Conservation (phyloP, 2,113 vertebrate species). For the Coracopsis vasa region DNA sequence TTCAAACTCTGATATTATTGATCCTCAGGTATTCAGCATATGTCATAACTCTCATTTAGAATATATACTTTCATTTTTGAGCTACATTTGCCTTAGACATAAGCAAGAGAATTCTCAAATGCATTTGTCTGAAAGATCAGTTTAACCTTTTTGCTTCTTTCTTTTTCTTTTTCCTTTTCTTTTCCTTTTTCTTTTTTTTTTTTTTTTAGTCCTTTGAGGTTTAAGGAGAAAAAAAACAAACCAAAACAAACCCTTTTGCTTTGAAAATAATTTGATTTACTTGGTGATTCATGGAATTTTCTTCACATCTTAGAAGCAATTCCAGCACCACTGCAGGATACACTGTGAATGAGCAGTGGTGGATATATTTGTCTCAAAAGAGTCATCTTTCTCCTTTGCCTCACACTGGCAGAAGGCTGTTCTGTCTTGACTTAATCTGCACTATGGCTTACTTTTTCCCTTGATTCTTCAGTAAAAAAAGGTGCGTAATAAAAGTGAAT, state of each 20-base stretch:
- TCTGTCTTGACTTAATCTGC: neutral
- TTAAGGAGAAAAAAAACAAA: accelerated
- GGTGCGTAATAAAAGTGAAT: neutral
- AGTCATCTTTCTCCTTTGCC: neutral
- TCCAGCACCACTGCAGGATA: neutral
- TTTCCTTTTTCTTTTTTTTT: too few species aligned
- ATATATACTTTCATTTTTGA: neutral
- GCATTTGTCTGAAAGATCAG: neutral
- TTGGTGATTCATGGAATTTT: neutral
- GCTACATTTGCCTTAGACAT: neutral
- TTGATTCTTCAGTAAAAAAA: neutral
- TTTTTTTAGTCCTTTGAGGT: neutral
- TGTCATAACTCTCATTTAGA: neutral
- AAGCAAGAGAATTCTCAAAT: neutral
- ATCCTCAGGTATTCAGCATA: neutral
- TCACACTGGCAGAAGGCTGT: neutral
- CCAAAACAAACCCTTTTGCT: neutral
- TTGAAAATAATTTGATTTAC: neutral
- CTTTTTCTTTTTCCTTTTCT: too few species aligned
- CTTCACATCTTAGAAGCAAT: neutral
- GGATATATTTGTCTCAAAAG: neutral
- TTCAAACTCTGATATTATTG: neutral
- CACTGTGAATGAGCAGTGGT: neutral
- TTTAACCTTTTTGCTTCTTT: neutral
- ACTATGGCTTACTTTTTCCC: neutral